Conservation (phyloP, 37 sponge, comb jelly and placozoan genomes). For the Beroe ovata region DNA sequence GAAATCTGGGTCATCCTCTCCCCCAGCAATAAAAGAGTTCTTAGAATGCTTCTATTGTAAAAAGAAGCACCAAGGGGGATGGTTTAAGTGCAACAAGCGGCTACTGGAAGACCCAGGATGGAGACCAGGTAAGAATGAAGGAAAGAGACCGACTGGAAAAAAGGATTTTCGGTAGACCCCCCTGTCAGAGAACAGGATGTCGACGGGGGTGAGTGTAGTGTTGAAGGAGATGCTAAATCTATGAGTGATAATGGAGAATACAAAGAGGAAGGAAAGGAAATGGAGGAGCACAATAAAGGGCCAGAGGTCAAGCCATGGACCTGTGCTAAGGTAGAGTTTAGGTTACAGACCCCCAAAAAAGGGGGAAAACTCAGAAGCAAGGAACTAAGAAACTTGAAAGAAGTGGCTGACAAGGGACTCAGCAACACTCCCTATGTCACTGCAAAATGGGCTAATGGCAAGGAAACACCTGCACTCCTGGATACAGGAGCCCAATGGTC, state of each 20-base stretch:
- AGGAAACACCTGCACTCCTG: background rate
- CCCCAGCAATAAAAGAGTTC: background rate
- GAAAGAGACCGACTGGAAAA: background rate
- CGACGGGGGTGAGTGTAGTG: background rate
- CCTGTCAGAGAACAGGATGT: background rate
- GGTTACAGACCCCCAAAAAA: background rate
- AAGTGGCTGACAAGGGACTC: constrained; percentile 1
- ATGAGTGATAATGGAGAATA: background rate
- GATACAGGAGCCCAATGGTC: constrained; percentile 27
- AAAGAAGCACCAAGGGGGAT: constrained; percentile 7
- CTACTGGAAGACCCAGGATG: background rate
- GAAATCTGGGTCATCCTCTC: background rate
- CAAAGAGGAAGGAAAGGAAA: background rate
- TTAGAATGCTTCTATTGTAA: background rate
- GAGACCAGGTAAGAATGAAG: background rate
- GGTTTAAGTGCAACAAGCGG: background rate
- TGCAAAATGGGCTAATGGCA: background rate
- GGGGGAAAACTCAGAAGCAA: background rate
- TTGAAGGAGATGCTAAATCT: background rate
- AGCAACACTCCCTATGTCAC: background rate
- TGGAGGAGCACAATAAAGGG: background rate
- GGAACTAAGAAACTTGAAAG: background rate
- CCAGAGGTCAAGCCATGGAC: constrained; percentile 9
- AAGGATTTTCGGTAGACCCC: constrained; percentile 29
- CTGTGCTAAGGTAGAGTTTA: background rate